Percentiles rank a stretch among this genome's conserved stretches.
phyloP scores from a whole-genome alignment of 2,797 vertebrate species.

The Danio choprae region DNA sequence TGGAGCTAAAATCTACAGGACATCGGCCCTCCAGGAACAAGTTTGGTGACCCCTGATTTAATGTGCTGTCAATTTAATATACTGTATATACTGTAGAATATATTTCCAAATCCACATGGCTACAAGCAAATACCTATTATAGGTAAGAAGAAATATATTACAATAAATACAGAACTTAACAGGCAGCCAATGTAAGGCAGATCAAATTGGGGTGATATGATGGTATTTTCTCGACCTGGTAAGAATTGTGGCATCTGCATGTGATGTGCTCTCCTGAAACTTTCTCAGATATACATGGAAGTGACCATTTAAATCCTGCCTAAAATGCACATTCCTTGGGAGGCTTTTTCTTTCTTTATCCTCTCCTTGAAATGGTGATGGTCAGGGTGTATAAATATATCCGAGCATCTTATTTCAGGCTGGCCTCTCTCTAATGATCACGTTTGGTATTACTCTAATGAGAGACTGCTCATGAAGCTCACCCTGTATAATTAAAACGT shows the following conservation, averaged over 20 bases:
- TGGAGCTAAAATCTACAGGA: too few relatives aligned
- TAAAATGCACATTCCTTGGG: background rate
- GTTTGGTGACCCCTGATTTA: too few relatives aligned
- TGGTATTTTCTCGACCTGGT: too few relatives aligned
- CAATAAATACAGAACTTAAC: too few relatives aligned
- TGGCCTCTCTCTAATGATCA: conserved; percentile 66
- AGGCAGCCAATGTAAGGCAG: too few relatives aligned
- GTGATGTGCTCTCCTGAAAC: background rate
- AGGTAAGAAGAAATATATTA: too few relatives aligned
- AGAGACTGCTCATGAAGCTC: conserved; percentile 63
- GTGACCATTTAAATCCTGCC: conserved; percentile 1
- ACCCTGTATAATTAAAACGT: conserved; percentile 68
- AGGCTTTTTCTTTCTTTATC: conserved; percentile 7
- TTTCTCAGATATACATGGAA: conserved; percentile 26
- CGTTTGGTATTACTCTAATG: conserved; percentile 66
- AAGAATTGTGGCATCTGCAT: background rate
- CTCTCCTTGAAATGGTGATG: conserved; percentile 35
- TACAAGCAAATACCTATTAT: too few relatives aligned
- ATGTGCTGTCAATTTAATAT: too few relatives aligned
- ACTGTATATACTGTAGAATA: too few relatives aligned
- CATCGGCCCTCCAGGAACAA: too few relatives aligned
- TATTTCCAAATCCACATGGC: too few relatives aligned
- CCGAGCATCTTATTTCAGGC: conserved; percentile 59
- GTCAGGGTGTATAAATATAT: conserved; percentile 51
- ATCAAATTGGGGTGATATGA: too few relatives aligned